Evolutionary conservation across 2,888 invertebrate genomes (phyloP), one percentile per base, ranked within the genome.

Genomic region (Oligia latruncula): DNA sequence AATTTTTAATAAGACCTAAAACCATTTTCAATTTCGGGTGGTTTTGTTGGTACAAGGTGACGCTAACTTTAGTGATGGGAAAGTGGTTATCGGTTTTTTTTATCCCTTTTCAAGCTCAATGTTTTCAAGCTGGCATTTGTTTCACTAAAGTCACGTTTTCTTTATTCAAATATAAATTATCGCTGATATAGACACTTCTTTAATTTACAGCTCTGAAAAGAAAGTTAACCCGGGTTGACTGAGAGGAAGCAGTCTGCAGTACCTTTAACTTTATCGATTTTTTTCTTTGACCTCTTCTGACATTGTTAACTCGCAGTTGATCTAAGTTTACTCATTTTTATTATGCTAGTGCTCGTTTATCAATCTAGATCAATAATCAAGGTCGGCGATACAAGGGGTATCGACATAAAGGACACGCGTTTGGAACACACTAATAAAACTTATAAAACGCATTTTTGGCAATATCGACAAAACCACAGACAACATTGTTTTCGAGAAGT

Each of bases 21-120:
- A 74, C 29, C 6, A 43, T 75, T 49, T 70, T 67, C 13, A 64
- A 52, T 23, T 86, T 78, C 13, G 29, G n/a, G 17, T 71, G 49
- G 49, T 86, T 70, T 90, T 87, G 93, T 93, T 94, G 93, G 93
- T 83, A 89, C 74, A 35, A 87, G 81, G 83, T 90, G 93, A 92
- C 93, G 94, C 94, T 92, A 65, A 29, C 62, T 72, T 78, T 89
- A 90, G 90, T 85, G 89, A 88, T 88, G 72, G 35, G 67, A 78
- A 74, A 67, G 73, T 52, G n/a, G 52, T 46, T 81, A 74, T 87
- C 84, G 81, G 46, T 66, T 77, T 67, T 71, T 58, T 77, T 70
- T 11, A 46, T 58, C 68, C 23, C 8, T 79, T 64, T 52, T 52
- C 40, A n/a, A 15, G 17, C 0, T 9, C 11, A 13, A 71, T 35